Conservation (phyloP, 2,888 invertebrate species). For the Cryptosula pallasiana region DNA sequence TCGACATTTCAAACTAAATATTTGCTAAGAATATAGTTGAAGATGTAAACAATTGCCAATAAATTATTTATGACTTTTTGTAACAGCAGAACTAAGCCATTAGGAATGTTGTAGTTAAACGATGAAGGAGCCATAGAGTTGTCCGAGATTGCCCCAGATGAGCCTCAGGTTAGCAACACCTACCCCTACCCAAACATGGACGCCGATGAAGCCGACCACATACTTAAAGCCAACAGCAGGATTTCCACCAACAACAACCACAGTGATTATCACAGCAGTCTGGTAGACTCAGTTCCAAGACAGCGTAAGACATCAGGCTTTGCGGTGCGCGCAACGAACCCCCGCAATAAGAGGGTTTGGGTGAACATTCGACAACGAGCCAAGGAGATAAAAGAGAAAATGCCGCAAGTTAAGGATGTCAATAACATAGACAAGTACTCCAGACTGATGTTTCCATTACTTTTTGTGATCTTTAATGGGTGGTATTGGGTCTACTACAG, state of each 20-base stretch:
- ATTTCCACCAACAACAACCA: constrained; percentile 3
- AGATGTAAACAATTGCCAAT: too few species aligned
- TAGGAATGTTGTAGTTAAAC: background rate
- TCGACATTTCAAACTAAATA: too few species aligned
- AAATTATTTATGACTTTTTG: too few species aligned
- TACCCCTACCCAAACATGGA: constrained; percentile 3
- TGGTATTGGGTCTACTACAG: constrained; percentile 82
- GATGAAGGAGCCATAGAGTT: constrained; percentile 13
- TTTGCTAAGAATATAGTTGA: too few species aligned
- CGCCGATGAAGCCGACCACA: constrained; percentile 1
- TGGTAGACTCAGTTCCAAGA: background rate
- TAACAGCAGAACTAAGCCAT: too few species aligned
- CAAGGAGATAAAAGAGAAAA: constrained; percentile 40
- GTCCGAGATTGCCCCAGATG: background rate
- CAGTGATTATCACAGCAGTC: background rate
- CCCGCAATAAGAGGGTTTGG: constrained; percentile 29
- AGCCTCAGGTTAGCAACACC: constrained; percentile 5
- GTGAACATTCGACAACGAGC: constrained; percentile 41
- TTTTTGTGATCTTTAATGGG: constrained; percentile 89
- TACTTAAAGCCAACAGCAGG: background rate
- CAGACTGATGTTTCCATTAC: constrained; percentile 87
- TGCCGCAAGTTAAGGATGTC: constrained; percentile 72
- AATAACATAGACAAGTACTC: constrained; percentile 97
- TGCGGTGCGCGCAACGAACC: background rate
- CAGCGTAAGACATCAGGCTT: background rate